phyloP scores from a whole-genome alignment of 2,888 invertebrate genomes.

The Bellardia bayeri region DNA sequence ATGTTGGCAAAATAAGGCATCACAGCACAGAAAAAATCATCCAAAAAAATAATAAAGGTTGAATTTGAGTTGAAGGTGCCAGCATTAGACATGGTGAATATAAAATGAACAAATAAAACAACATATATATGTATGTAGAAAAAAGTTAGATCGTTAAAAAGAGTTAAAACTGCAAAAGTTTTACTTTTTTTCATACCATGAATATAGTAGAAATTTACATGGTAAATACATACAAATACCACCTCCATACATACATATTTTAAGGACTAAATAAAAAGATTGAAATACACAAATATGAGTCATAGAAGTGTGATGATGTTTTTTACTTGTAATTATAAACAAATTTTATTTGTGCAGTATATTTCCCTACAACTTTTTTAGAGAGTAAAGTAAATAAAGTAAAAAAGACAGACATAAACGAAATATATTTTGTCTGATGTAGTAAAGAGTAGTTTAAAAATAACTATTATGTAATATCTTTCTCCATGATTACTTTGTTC shows the following conservation, averaged over 20 bases:
- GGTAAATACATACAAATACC: neutral
- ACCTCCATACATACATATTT: too few species aligned
- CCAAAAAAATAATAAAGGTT: constrained; percentile 58
- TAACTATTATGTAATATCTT: neutral
- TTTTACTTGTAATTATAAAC: constrained; percentile 63
- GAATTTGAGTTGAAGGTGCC: constrained; percentile 67
- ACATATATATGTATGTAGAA: constrained; percentile 41
- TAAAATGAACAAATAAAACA: constrained; percentile 65
- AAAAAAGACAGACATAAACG: constrained; percentile 2
- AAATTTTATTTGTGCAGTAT: constrained; percentile 41
- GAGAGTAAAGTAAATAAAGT: neutral
- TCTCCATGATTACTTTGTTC: too few species aligned
- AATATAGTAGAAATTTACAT: constrained; percentile 14
- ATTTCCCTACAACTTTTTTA: constrained; percentile 16
- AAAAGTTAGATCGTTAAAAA: constrained; percentile 70
- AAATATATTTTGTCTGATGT: constrained; percentile 28
- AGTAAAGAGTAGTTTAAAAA: neutral
- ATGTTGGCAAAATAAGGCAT: constrained; percentile 69
- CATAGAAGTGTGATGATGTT: constrained; percentile 61
- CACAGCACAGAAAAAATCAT: constrained; percentile 51
- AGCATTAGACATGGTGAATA: constrained; percentile 69
- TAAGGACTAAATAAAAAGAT: constrained; percentile 35
- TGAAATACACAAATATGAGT: constrained; percentile 44
- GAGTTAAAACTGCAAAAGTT: constrained; percentile 66
- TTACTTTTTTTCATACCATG: constrained; percentile 1